phyloP scores from a whole-genome alignment of 2,888 invertebrate genomes.

The Agriopis aurantiaria region DNA sequence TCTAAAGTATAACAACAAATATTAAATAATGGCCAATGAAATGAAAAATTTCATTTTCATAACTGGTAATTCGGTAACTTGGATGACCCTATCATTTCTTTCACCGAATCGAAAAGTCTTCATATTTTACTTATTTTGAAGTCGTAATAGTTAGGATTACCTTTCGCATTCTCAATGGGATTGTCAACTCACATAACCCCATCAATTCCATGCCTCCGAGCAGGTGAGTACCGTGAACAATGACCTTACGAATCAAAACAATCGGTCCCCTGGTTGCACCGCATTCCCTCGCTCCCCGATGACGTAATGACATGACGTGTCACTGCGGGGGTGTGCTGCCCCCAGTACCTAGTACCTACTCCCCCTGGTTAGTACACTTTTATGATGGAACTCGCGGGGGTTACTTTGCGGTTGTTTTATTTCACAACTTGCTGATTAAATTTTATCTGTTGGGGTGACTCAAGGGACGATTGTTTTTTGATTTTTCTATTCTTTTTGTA shows the following conservation, averaged over 20 bases:
- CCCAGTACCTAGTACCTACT: not conserved
- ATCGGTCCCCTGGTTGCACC: conserved; percentile 2
- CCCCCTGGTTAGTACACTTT: conserved; percentile 24
- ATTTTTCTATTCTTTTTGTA: not conserved
- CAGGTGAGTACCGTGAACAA: conserved; percentile 15
- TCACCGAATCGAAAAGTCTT: too few species aligned
- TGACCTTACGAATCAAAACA: conserved; percentile 28
- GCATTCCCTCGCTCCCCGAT: conserved; percentile 15
- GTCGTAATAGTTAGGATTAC: not conserved
- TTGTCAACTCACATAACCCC: not conserved
- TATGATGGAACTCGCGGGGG: conserved; percentile 16
- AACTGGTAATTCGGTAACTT: too few species aligned
- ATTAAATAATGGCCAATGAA: too few species aligned
- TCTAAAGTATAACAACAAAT: too few species aligned
- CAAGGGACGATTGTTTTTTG: not conserved
- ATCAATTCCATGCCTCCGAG: not conserved
- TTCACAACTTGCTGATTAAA: conserved; percentile 17
- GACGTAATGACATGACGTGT: conserved; percentile 23
- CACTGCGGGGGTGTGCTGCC: conserved; percentile 7
- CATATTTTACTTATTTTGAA: too few species aligned
- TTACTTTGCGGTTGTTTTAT: conserved; percentile 12
- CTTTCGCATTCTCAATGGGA: not conserved
- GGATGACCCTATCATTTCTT: too few species aligned
- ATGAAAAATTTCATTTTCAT: too few species aligned
- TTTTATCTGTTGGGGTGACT: not conserved